Percentiles rank a stretch among this genome's conserved stretches.
These are phyloP conservation scores for Drosophila emarginata DNA, from an alignment of 2,888 invertebrate species.

Conservation along the genomic window DNA sequence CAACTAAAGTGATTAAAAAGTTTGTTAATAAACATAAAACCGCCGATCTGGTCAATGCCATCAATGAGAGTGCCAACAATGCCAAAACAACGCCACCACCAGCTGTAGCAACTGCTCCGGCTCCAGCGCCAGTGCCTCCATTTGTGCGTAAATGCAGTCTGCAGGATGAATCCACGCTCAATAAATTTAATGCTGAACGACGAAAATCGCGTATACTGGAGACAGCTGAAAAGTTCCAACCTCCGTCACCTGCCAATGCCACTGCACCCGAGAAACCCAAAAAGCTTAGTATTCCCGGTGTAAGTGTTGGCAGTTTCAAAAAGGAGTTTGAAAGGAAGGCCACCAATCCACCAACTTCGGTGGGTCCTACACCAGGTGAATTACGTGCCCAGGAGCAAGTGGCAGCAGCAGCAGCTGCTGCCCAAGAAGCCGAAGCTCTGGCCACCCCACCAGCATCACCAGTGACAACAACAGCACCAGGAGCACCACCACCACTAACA, in stretches of 20 bases:
- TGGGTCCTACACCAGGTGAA: slow-evolving; percentile 81
- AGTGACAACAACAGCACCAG: slow-evolving; percentile 13
- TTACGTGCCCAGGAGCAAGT: slow-evolving; percentile 76
- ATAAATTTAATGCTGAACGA: slow-evolving; percentile 84
- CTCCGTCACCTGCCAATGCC: slow-evolving; percentile 78
- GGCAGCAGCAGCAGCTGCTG: slow-evolving; percentile 70
- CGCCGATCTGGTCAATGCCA: slow-evolving; percentile 81
- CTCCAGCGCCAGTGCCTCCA: slow-evolving; percentile 26
- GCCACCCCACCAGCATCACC: slow-evolving; percentile 80
- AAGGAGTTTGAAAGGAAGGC: slow-evolving; percentile 93
- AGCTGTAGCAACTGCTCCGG: not conserved
- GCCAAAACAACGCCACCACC: slow-evolving; percentile 24
- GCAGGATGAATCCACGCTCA: slow-evolving; percentile 79
- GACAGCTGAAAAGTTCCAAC: slow-evolving; percentile 88
- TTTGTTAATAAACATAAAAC: slow-evolving; percentile 83
- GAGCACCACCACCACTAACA: not conserved
- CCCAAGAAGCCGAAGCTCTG: slow-evolving; percentile 53
- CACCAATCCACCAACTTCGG: slow-evolving; percentile 83
- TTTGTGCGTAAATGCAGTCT: slow-evolving; percentile 81
- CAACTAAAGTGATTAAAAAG: slow-evolving; percentile 82
- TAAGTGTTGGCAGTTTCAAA: slow-evolving; percentile 93
- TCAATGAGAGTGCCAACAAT: slow-evolving; percentile 63
- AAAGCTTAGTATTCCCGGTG: slow-evolving; percentile 90
- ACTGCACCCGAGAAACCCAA: slow-evolving; percentile 85
- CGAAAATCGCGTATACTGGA: slow-evolving; percentile 88